Conservation (phyloP, 2,797 vertebrate species). For the Lutjanus campechanus region DNA sequence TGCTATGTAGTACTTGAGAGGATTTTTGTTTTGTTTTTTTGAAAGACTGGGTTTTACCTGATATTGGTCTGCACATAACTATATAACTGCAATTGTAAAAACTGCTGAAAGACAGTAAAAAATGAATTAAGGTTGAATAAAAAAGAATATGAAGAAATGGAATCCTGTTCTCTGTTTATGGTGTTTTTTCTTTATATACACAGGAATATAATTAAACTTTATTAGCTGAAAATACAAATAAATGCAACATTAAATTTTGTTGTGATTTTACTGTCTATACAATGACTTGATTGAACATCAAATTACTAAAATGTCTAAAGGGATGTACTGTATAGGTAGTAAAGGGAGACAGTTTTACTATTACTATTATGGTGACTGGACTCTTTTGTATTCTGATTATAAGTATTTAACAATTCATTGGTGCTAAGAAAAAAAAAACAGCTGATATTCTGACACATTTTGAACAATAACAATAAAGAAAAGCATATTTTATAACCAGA, state of each 20-base stretch:
- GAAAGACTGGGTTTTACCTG: conserved; percentile 8
- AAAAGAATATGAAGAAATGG: conserved; percentile 20
- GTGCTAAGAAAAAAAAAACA: background rate
- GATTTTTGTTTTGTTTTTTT: background rate
- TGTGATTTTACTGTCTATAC: background rate
- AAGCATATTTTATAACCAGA: background rate
- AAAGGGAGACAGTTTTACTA: background rate
- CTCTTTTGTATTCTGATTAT: background rate
- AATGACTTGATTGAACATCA: background rate
- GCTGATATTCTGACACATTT: background rate
- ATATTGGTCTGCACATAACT: conserved; percentile 36
- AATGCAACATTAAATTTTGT: background rate
- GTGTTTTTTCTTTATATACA: conserved; percentile 2
- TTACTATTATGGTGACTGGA: background rate
- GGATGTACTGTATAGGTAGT: background rate
- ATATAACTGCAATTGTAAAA: conserved; percentile 23
- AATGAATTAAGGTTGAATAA: conserved; percentile 54
- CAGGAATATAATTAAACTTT: background rate
- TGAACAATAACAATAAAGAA: background rate
- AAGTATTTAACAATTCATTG: background rate
- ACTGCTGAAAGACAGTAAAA: conserved; percentile 40
- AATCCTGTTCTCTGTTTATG: conserved; percentile 14
- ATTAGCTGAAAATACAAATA: background rate
- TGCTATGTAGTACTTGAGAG: conserved; percentile 11
- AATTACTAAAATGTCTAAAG: background rate